phyloP scores from a whole-genome alignment of 2,888 invertebrate genomes.

The Griposia aprilina region DNA sequence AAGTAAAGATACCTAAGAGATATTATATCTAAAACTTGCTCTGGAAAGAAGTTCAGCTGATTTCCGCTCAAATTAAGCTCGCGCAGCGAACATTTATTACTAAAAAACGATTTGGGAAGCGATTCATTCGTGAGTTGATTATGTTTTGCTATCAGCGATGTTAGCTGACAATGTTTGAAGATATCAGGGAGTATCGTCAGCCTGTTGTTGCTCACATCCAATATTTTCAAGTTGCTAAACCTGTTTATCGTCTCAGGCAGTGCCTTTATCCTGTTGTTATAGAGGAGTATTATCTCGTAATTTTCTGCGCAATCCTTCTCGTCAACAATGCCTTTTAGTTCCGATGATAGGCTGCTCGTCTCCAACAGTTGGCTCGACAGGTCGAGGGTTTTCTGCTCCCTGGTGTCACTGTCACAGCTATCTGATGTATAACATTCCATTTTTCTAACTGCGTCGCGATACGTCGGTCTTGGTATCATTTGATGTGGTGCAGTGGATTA shows the following conservation, averaged over 20 bases:
- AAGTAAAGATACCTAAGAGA: slow-evolving; percentile 96
- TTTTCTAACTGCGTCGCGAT: slow-evolving; percentile 65
- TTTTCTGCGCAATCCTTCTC: slow-evolving; percentile 90
- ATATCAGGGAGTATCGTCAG: slow-evolving; percentile 94
- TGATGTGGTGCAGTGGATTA: slow-evolving; percentile 59
- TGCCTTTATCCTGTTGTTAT: slow-evolving; percentile 95
- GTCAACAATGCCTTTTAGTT: slow-evolving; percentile 91
- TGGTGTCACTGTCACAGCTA: slow-evolving; percentile 94
- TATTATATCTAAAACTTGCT: slow-evolving; percentile 95
- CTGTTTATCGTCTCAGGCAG: slow-evolving; percentile 92
- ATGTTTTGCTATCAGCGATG: slow-evolving; percentile 96
- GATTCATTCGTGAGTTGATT: slow-evolving; percentile 95
- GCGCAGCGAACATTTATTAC: slow-evolving; percentile 91
- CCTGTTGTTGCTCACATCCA: slow-evolving; percentile 97
- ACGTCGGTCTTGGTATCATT: slow-evolving; percentile 62
- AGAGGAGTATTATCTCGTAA: slow-evolving; percentile 94
- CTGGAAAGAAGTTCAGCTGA: slow-evolving; percentile 94
- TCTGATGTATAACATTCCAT: slow-evolving; percentile 96
- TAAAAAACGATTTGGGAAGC: slow-evolving; percentile 96
- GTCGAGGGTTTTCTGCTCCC: slow-evolving; percentile 93
- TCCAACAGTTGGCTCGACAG: slow-evolving; percentile 89
- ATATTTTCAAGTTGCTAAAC: slow-evolving; percentile 93
- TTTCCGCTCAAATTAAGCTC: slow-evolving; percentile 99
- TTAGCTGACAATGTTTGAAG: slow-evolving; percentile 93
- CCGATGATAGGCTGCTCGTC: slow-evolving; percentile 89